Conservation (phyloP, 2,888 invertebrate species). For the Hyalella azteca region DNA sequence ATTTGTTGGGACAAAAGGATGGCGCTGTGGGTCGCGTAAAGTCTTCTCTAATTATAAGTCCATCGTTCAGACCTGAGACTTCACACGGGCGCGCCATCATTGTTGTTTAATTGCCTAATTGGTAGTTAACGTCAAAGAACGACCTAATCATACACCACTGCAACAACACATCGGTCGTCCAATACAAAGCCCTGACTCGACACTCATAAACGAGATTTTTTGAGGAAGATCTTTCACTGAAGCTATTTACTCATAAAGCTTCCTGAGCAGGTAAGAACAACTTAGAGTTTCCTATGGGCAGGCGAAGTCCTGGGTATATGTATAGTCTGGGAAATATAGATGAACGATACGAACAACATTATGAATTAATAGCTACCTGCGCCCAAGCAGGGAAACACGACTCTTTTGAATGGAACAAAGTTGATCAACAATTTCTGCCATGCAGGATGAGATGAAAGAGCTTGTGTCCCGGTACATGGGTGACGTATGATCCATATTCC, state of each 20-base stretch:
- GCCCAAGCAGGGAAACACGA: neutral
- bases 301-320: neutral
- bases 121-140: constrained; percentile 44
- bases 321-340: neutral
- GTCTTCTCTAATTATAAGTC: constrained; percentile 22
- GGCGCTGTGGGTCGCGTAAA: constrained; percentile 11
- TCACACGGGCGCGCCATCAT: constrained; percentile 35
- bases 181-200: neutral
- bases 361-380: constrained; percentile 24
- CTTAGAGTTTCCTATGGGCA: neutral
- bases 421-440: constrained; percentile 30
- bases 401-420: constrained; percentile 13
- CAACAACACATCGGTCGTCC: constrained; percentile 14
- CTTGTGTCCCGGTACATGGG: no score
- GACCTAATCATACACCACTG: constrained; percentile 45
- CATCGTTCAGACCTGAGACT: constrained; percentile 19
- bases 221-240: constrained; percentile 2
- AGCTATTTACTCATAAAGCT: neutral
- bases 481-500: no score
- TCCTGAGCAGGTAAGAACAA: constrained; percentile 3
- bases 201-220: neutral
- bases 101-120: constrained; percentile 54
- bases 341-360: constrained; percentile 10
- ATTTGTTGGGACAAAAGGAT: constrained; percentile 10
- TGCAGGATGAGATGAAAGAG: neutral